These are phyloP conservation scores for Drosophila stalkeri DNA, from an alignment of 2,888 invertebrate species.

Conservation along the genomic window DNA sequence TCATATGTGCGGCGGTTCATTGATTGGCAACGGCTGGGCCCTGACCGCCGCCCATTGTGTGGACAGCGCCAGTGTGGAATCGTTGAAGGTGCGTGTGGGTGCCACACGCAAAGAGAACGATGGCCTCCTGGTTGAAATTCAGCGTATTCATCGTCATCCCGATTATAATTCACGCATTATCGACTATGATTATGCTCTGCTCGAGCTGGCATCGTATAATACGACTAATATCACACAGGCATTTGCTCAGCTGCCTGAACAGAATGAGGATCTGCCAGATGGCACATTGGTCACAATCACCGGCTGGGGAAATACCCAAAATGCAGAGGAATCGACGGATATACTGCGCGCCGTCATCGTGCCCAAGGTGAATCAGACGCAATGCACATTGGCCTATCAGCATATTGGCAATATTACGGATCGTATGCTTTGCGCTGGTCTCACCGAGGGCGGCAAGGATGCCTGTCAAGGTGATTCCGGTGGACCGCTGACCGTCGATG, in stretches of 20 bases:
- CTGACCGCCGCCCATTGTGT: slow-evolving; percentile 86
- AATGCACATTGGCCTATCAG: slow-evolving; percentile 69
- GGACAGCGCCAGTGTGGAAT: slow-evolving; percentile 36
- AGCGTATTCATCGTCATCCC: slow-evolving; percentile 80
- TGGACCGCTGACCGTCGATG: slow-evolving; percentile 74
- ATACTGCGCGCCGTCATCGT: slow-evolving; percentile 73
- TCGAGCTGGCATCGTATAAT: slow-evolving; percentile 77
- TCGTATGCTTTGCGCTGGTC: slow-evolving; percentile 83
- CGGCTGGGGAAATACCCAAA: slow-evolving; percentile 83
- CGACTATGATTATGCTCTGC: slow-evolving; percentile 85
- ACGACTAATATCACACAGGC: slow-evolving; percentile 55
- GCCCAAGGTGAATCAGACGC: slow-evolving; percentile 73
- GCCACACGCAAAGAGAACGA: slow-evolving; percentile 80
- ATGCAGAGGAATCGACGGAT: slow-evolving; percentile 47
- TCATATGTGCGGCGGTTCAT: slow-evolving; percentile 85
- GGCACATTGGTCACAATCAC: slow-evolving; percentile 76
- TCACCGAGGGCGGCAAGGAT: slow-evolving; percentile 78
- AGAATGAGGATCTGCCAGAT: slow-evolving; percentile 67
- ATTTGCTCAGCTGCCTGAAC: slow-evolving; percentile 65
- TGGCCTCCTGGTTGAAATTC: slow-evolving; percentile 81
- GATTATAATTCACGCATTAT: slow-evolving; percentile 82
- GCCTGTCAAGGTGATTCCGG: slow-evolving; percentile 83
- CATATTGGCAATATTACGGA: slow-evolving; percentile 70
- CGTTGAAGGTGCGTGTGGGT: slow-evolving; percentile 82
- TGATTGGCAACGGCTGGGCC: slow-evolving; percentile 82